Conservation (phyloP, 2,888 invertebrate genomes). For the Nineta flava region DNA sequence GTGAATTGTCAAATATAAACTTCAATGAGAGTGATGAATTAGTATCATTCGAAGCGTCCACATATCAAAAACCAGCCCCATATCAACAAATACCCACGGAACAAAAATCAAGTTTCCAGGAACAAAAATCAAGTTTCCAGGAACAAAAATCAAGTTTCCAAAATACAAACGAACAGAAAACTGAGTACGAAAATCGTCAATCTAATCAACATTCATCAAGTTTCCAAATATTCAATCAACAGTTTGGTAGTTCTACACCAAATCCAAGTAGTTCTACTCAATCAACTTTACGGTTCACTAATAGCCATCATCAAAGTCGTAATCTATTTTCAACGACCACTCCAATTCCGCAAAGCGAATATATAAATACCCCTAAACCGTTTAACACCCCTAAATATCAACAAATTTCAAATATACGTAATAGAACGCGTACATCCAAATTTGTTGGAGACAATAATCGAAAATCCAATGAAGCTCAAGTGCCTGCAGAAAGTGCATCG, state of each 20-base stretch:
- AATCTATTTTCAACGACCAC: not conserved
- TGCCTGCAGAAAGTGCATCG: constrained; percentile 61
- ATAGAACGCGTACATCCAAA: too few species aligned
- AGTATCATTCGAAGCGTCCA: constrained; percentile 5
- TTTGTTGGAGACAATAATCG: too few species aligned
- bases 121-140: too few species aligned
- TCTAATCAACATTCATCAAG: not conserved
- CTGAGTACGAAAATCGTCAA: not conserved
- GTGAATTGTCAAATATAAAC: not conserved
- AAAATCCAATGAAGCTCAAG: constrained; percentile 39
- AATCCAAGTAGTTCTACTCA: not conserved
- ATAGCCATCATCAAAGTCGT: not conserved
- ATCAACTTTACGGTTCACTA: not conserved
- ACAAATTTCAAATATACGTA: too few species aligned
- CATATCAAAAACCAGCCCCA: not conserved
- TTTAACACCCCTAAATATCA: too few species aligned
- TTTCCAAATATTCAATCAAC: not conserved
- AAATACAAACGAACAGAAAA: not conserved
- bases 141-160: not conserved
- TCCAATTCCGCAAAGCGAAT: not conserved
- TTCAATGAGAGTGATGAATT: constrained; percentile 3
- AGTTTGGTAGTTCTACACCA: not conserved
- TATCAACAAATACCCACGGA: not conserved
- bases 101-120: constrained; percentile 1
- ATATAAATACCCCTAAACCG: not conserved